These are phyloP conservation scores for Turritopsis rubra DNA, from an alignment of 30 jellyfish, hydroid and myxozoan species.

Conservation along the genomic window DNA sequence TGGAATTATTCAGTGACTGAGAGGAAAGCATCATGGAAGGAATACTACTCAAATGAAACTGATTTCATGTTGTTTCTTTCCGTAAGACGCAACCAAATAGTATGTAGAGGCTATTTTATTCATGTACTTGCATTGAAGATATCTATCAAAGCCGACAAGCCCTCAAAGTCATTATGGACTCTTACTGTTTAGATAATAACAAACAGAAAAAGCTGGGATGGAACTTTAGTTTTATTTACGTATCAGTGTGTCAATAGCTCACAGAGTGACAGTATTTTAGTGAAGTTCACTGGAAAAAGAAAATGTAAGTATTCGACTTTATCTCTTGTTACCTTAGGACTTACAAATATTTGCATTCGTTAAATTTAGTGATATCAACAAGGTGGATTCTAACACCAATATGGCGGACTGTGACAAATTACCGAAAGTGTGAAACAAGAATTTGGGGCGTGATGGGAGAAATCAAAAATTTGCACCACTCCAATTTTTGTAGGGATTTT, in stretches of 20 bases:
- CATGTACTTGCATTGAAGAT: neutral
- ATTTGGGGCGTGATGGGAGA: no score
- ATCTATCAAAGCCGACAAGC: neutral
- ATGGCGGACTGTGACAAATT: no score
- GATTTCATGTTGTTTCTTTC: neutral
- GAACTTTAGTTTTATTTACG: neutral
- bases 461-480: no score
- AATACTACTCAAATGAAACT: neutral
- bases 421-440: no score
- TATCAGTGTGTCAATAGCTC: neutral
- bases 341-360: no score
- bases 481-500: no score
- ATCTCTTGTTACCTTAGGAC: no score
- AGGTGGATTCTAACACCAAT: no score
- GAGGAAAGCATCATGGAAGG: neutral
- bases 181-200: neutral
- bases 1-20: neutral
- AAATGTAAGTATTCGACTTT: neutral
- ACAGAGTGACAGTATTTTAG: neutral
- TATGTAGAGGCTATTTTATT: neutral
- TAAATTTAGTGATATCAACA: no score
- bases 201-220: neutral
- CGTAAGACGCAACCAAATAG: neutral
- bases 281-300: neutral
- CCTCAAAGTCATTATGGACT: neutral